A percentile compares a stretch with the other conserved stretches of the same genome.
phyloP scores from a whole-genome alignment of 2,888 invertebrate species.

The Taenaris catops region DNA sequence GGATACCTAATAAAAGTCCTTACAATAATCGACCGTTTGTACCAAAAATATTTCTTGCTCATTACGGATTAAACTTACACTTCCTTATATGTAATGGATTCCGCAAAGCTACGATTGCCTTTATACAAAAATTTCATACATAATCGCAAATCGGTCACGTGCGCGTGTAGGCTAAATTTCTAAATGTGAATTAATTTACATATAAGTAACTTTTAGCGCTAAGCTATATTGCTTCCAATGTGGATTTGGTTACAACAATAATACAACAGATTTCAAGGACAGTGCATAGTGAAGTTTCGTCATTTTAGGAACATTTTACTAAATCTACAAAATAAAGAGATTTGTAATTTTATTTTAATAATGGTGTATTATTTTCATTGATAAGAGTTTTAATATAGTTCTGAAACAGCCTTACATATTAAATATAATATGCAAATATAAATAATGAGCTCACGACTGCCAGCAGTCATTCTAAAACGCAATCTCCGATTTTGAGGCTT shows the following conservation, averaged over 20 bases:
- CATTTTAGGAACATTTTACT: constrained; percentile 14
- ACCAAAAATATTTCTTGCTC: no score
- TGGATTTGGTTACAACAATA: constrained; percentile 8
- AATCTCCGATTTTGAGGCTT: constrained; percentile 31
- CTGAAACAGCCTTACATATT: constrained; percentile 15
- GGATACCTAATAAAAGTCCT: no score
- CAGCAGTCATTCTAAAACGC: constrained; percentile 38
- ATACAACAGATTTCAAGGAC: constrained; percentile 8
- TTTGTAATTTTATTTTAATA: background rate
- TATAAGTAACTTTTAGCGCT: constrained; percentile 4
- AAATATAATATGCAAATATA: constrained; percentile 18
- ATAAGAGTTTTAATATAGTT: constrained; percentile 12
- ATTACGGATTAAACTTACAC: no score
- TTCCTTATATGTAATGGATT: no score
- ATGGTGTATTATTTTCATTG: background rate
- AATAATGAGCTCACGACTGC: constrained; percentile 40
- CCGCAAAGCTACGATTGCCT: no score
- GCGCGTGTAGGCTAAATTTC: constrained; percentile 1
- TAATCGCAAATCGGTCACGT: background rate
- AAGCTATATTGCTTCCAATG: constrained; percentile 13
- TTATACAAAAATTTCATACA: no score
- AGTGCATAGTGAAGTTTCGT: constrained; percentile 7
- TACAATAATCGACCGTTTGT: no score
- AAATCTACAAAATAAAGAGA: constrained; percentile 10
- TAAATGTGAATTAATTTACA: constrained; percentile 1